Base-by-base conservation (phyloP, 2,113 vertebrate genomes). In the Phylloscopus trochiloides region DNA sequence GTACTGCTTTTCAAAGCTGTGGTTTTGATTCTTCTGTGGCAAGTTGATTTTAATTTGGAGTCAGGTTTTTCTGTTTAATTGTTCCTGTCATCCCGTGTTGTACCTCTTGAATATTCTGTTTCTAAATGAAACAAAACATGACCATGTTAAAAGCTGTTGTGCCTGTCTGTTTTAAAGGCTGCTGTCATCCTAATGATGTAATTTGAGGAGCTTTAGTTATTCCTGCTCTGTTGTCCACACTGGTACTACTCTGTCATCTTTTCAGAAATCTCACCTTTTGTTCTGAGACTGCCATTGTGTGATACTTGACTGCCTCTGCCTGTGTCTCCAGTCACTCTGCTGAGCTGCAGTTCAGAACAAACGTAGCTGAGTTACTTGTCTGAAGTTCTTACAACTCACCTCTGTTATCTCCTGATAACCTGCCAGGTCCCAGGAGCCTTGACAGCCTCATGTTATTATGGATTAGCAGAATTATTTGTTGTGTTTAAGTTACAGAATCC, bases 401-500 rank as follows among this genome's bases (percentile, higher is more conserved):
- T 76, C 76, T 5, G 0, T 34, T 74, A 15, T 4, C 17, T 79
- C 26, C 34, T 1, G 0, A 7, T 25, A 57, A 52, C 38, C 42
- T 45, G 74, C 34, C 10, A 3, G 42, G 5, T 48, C 55, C 36
- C 19, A 1, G 86, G 47, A 75, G 59, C 82, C 34, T 45, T 25
- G 34, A 3, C 55, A 22, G 31, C 42, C 43, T 51, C 7, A 3
- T 1, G 5, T 14, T 19, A 2, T 10, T 36, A 10, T 0, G 5
- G 82, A 50, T 78, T 42, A 50, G 52, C 51, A 36, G 45, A 87
- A 72, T 26, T 36, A 12, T 9, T 70, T 63, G 22, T 59, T 66
- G 28, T 3, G 0, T 47, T 76, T 31, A 8, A 14, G n/a, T 55
- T 54, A 34, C 24, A 26, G 55, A 72, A 76, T n/a, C 48, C 21